Evolutionary conservation across 2,113 vertebrate species (phyloP), one percentile per base, ranked within the genome.

Genomic region (Sisor rabdophorus): DNA sequence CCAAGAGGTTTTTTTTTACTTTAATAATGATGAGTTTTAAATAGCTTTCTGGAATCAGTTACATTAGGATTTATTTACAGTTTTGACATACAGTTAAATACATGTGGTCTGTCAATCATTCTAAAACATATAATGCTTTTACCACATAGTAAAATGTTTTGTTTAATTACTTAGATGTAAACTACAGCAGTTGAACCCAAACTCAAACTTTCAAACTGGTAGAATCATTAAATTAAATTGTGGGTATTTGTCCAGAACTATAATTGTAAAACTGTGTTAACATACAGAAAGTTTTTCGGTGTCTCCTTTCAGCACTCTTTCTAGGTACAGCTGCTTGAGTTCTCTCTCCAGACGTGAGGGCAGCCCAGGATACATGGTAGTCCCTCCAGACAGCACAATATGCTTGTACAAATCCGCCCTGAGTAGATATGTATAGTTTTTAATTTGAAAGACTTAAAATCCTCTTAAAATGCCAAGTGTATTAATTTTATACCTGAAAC

Each of bases 401-500:
- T 95, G 94, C 81, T 95, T 95, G 82, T 94, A 95, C 85, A 95
- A 94, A 65, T 95, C 94, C 71, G 94, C 91, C 82, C 94, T 95
- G 65, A 3, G 60, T 12, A 54, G 28, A 6, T 63, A 59, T 11
- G 17, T 11, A 13, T 1, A 55, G 28, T 55, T 12, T 30, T 44
- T 40, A 11, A 32, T 17, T 19, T 28, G 32, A 63, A 63, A 61
- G 9, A 20, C 30, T 20, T 12, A 36, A 61, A 32, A 20, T 4
- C 3, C 0, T n/a, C 40, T n/a, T 19, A 2, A 40, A 63, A n/a
- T 32, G 19, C 11, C 28, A 36, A 11, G 28, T 61, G 17, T 20
- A 61, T 32, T 4, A 32, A 36, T 64, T 64, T 19, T 22, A 61
- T 20, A 2, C 32, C 32, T 36, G 59, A 2, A 60, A 10, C 7